A percentile compares a stretch with the other conserved stretches of the same genome.
Conservation (phyloP, 2,888 invertebrate genomes). For the Euclidia mi region DNA sequence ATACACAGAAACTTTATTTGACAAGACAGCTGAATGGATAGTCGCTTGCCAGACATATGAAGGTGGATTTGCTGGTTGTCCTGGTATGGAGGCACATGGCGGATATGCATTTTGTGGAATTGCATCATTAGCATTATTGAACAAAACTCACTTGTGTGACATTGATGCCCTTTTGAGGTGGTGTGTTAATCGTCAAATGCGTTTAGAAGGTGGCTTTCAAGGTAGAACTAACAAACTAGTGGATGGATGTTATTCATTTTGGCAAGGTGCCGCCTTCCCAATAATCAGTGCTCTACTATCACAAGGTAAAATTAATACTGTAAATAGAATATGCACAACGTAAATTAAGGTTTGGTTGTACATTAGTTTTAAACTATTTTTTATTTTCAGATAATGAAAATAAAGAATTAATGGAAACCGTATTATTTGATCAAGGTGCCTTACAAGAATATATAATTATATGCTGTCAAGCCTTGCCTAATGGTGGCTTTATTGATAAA, state of each 20-base stretch:
- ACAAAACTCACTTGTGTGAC: slow-evolving; percentile 93
- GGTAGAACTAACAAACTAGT: slow-evolving; percentile 99
- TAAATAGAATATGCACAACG: too few species aligned
- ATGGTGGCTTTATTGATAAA: slow-evolving; percentile 98
- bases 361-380: too few species aligned
- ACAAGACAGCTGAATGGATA: slow-evolving; percentile 97
- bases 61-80: slow-evolving; percentile 98
- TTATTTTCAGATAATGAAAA: slow-evolving; percentile 78
- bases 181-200: slow-evolving; percentile 97
- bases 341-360: too few species aligned
- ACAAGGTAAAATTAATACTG: slow-evolving; percentile 70
- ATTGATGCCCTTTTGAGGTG: slow-evolving; percentile 94
- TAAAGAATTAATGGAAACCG: slow-evolving; percentile 88
- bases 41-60: slow-evolving; percentile 99
- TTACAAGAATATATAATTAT: slow-evolving; percentile 98
- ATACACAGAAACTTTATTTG: slow-evolving; percentile 94
- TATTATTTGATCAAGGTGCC: slow-evolving; percentile 95
- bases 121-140: slow-evolving; percentile 96
- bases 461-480: slow-evolving; percentile 95
- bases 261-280: slow-evolving; percentile 98
- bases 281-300: slow-evolving; percentile 94
- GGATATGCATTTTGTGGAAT: slow-evolving; percentile 99
- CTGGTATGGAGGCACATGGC: slow-evolving; percentile 99
- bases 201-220: slow-evolving; percentile 98
- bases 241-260: slow-evolving; percentile 99